Base-by-base conservation (phyloP, 2,888 invertebrate genomes). In the Mechanitis messenoides region DNA sequence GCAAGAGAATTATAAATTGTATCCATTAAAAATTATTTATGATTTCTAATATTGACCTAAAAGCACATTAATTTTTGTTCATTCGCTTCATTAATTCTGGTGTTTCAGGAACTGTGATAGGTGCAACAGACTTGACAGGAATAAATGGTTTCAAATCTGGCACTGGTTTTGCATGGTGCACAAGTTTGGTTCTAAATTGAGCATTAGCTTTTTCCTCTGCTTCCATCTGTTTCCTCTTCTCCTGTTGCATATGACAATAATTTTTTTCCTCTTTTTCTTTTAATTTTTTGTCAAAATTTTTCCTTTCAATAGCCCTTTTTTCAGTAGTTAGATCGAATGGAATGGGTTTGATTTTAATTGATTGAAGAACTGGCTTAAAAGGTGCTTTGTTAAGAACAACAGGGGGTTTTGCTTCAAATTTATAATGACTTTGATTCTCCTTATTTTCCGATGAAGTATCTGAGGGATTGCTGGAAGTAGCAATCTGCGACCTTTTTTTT, bases 271-370 rank as follows among this genome's bases (percentile, higher is more conserved):
- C 89, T 67, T 92, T 92, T 67, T 83, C 80, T 72, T 91, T 92
- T 2, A 92, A 68, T 53, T 80, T 79, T 45, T 90, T 84, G 0
- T 94, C 92, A 81, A 92, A 94, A 50, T 85, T 89, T 55, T 91
- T 91, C 45, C 94, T 82, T 63, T 94, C 92, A 11, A 83, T 88
- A 0, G 93, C 93, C 61, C 95, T 80, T 64, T 90, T 90, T 62
- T 93, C 93, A 1, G 94, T 93, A 57, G 92, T 92, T n/a, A 95
- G 78, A 3, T 88, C 81, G 80, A 94, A 92, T 45, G 92, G 92
- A 11, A 80, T 80, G 6, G 85, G 73, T 74, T 87, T 90, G 0
- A 85, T 70, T 2, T 91, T 87, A 45, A 83, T 79, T 31, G 84
- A 80, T 28, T 85, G 80, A 60, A 90, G 87, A 35, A 91, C 83